Conservation (phyloP, 2,888 invertebrate genomes). For the Linnaemya vulpina region DNA sequence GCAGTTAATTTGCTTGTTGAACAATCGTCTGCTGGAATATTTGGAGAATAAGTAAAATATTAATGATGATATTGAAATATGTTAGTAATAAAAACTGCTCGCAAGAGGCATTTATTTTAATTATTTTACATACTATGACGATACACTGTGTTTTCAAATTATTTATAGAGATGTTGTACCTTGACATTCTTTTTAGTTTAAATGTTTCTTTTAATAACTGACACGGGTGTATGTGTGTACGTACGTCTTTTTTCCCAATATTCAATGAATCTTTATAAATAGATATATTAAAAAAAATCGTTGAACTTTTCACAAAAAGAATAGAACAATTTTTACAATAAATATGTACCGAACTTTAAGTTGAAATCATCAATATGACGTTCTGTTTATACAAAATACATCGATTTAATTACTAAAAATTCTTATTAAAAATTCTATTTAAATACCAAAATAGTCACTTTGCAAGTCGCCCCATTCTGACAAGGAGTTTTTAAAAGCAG, state of each 20-base stretch:
- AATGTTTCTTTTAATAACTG: background rate
- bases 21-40: too few relatives aligned
- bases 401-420: background rate
- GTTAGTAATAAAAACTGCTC: too few relatives aligned
- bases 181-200: background rate
- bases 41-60: too few relatives aligned
- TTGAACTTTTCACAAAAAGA: constrained; percentile 24
- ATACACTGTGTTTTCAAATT: background rate
- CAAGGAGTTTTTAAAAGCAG: background rate
- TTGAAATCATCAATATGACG: constrained; percentile 42
- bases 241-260: background rate
- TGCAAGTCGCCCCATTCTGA: background rate
- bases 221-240: background rate
- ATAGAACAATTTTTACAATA: constrained; percentile 14
- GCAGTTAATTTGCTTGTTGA: too few relatives aligned
- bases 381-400: background rate
- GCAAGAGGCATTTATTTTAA: too few relatives aligned
- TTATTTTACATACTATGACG: background rate
- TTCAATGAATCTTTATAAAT: constrained; percentile 8
- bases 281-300: background rate
- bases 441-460: background rate
- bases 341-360: constrained; percentile 22
- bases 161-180: background rate
- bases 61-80: too few relatives aligned
- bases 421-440: background rate